phyloP scores from a whole-genome alignment of 2,797 vertebrate species.

The Centropyge bicolor region DNA sequence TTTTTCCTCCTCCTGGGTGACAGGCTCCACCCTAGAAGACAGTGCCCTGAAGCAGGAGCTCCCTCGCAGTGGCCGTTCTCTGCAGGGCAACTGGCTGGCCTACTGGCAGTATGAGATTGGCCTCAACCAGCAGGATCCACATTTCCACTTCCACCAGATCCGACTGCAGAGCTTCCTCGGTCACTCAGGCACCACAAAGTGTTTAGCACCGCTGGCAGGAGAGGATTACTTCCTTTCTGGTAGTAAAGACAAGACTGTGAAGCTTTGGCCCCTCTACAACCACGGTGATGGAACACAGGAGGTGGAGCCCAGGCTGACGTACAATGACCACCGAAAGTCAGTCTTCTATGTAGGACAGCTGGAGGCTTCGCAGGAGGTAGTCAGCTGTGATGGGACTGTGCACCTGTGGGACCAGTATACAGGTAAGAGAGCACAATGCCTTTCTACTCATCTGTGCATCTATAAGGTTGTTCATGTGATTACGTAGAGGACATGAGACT shows the following conservation, averaged over 20 bases:
- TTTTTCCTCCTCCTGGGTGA: slow-evolving; percentile 81
- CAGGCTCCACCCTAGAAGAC: slow-evolving; percentile 84
- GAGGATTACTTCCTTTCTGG: slow-evolving; percentile 98
- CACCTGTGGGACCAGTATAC: slow-evolving; percentile 98
- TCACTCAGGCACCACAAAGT: slow-evolving; percentile 92
- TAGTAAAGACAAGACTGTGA: slow-evolving; percentile 96
- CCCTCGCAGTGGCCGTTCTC: slow-evolving; percentile 89
- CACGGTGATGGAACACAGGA: slow-evolving; percentile 93
- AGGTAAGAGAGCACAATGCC: slow-evolving; percentile 79
- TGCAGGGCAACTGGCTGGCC: slow-evolving; percentile 98
- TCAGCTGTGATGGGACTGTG: slow-evolving; percentile 97
- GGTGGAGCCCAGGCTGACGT: slow-evolving; percentile 89
- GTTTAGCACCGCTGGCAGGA: slow-evolving; percentile 89
- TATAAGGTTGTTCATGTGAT: background rate
- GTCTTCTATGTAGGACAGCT: slow-evolving; percentile 95
- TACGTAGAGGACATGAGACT: background rate
- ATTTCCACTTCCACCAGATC: slow-evolving; percentile 99
- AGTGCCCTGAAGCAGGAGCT: slow-evolving; percentile 93
- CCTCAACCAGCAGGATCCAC: slow-evolving; percentile 94
- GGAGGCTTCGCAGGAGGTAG: slow-evolving; percentile 92
- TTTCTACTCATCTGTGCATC: background rate
- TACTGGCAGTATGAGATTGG: slow-evolving; percentile 99
- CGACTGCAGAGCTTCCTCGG: slow-evolving; percentile 95
- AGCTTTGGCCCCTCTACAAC: slow-evolving; percentile 97
- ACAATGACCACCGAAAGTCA: slow-evolving; percentile 92